Conservation (phyloP, 2,797 vertebrate genomes). For the Sebastes jordani region DNA sequence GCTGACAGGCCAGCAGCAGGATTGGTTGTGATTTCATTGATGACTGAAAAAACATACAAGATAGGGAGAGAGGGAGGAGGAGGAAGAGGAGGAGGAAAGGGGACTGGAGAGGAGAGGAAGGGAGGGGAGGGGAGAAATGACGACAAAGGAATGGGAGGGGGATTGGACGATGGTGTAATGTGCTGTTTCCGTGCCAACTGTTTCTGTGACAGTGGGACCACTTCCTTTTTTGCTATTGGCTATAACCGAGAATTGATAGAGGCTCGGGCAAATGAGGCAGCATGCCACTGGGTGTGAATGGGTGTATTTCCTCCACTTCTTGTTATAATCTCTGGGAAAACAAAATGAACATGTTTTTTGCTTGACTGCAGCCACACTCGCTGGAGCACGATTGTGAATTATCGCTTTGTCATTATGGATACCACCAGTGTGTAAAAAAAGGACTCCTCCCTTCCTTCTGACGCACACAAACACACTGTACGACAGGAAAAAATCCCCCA, state of each 20-base stretch:
- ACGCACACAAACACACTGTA: conserved; percentile 32
- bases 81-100: not conserved
- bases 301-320: conserved; percentile 47
- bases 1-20: conserved; percentile 55
- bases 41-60: conserved; percentile 74
- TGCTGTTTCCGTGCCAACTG: conserved; percentile 88
- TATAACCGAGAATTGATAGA: conserved; percentile 70
- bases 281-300: conserved; percentile 54
- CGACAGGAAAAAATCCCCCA: conserved; percentile 42
- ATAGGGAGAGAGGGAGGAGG: conserved; percentile 60
- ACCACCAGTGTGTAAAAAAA: conserved; percentile 53
- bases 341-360: not conserved
- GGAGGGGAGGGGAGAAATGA: conserved; percentile 74
- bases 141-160: conserved; percentile 80
- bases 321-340: conserved; percentile 27
- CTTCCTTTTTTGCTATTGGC: conserved; percentile 82
- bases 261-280: conserved; percentile 70
- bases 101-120: conserved; percentile 26
- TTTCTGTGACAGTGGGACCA: conserved; percentile 83
- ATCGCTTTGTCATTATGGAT: conserved; percentile 60
- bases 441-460: conserved; percentile 51
- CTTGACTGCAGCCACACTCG: conserved; percentile 20
- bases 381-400: conserved; percentile 29
- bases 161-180: conserved; percentile 83
- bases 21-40: conserved; percentile 83